phyloP scores from a whole-genome alignment of 2,797 vertebrate species.

The Helarctos malayanus region DNA sequence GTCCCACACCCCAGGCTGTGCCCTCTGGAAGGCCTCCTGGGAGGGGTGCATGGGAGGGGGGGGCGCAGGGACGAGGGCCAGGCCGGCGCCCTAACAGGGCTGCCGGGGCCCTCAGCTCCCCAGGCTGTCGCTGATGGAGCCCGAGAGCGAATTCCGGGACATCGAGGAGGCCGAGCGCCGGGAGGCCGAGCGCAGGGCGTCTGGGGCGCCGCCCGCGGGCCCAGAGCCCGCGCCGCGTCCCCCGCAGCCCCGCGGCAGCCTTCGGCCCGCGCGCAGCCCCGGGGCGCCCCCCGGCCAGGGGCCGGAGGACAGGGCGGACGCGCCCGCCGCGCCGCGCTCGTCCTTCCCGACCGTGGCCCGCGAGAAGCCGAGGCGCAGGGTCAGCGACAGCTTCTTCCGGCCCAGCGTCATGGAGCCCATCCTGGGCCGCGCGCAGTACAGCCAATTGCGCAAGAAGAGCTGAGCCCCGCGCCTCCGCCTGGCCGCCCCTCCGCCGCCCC shows the following conservation, averaged over 20 bases:
- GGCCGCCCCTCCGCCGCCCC: background rate
- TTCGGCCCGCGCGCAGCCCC: constrained; percentile 79
- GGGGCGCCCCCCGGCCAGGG: constrained; percentile 82
- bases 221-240: constrained; percentile 57
- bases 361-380: constrained; percentile 80
- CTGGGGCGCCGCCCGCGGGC: constrained; percentile 16
- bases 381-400: constrained; percentile 89
- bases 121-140: constrained; percentile 85
- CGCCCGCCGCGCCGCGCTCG: background rate
- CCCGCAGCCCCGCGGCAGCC: constrained; percentile 67
- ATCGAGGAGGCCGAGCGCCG: constrained; percentile 72
- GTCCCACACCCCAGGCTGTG: background rate
- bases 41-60: background rate
- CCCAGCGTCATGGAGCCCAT: constrained; percentile 86
- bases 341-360: constrained; percentile 79
- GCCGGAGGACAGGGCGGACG: constrained; percentile 84
- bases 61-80: accelerated
- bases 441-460: constrained; percentile 88
- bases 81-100: constrained; percentile 39
- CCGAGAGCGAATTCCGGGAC: constrained; percentile 82
- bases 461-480: constrained; percentile 74
- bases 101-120: constrained; percentile 82
- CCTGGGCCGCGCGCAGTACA: constrained; percentile 84
- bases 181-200: constrained; percentile 73
- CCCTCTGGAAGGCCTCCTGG: accelerated